A percentile compares a stretch with the other conserved stretches of the same genome.
Evolutionary conservation across 2,113 vertebrate species (phyloP).

Genomic region (Chionis minor): DNA sequence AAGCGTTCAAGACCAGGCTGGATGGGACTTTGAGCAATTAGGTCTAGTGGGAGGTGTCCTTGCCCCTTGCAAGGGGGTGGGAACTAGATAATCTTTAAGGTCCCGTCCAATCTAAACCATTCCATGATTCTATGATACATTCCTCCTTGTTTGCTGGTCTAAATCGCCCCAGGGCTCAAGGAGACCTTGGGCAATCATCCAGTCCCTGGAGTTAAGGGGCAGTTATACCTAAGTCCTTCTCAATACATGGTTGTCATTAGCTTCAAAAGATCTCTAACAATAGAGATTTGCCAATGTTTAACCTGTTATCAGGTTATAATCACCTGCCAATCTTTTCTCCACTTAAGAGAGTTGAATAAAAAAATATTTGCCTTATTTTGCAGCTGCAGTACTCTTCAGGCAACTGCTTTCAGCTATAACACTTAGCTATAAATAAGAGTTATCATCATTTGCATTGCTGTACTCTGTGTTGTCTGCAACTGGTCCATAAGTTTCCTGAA

Average conservation of each 20-base stretch:
- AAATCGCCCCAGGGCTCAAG: not conserved
- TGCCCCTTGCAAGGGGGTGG: too few species aligned
- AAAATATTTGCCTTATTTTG: not conserved
- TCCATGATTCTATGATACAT: not conserved
- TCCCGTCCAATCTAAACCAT: too few species aligned
- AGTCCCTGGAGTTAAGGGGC: not conserved
- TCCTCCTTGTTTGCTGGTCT: not conserved
- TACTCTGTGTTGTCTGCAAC: not conserved
- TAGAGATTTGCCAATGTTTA: not conserved
- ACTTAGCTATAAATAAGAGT: not conserved
- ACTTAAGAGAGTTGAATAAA: not conserved
- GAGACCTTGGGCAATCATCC: not conserved
- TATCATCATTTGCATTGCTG: not conserved
- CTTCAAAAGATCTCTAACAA: not conserved
- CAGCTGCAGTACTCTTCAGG: not conserved
- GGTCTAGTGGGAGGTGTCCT: too few species aligned
- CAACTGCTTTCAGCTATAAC: not conserved
- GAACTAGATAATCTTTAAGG: too few species aligned
- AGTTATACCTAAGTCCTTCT: not conserved
- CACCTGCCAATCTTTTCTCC: not conserved
- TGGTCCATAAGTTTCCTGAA: not conserved
- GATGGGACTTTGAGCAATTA: too few species aligned
- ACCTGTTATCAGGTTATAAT: not conserved
- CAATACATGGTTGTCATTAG: not conserved
- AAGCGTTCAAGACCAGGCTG: too few species aligned